Evolutionary conservation across 2,797 vertebrate species (phyloP), one percentile per base, ranked within the genome.

Genomic region (Siniperca obscura): DNA sequence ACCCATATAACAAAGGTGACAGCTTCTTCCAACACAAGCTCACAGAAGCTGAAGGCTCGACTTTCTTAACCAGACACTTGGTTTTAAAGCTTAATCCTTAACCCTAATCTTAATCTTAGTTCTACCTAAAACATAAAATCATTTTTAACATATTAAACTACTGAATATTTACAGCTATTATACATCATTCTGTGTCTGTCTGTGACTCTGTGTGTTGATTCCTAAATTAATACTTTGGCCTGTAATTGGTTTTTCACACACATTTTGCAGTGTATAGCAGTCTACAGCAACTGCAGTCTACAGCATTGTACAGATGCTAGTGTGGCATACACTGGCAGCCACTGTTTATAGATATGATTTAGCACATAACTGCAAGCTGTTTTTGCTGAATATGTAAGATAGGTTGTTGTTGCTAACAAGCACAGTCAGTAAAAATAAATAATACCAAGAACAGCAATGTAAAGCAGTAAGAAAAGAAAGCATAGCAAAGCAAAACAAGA

Each of bases 331-430:
- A 62, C 61, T 38, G n/a, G 48, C 73, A 57, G 70, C 48, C 30
- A 48, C 56, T 57, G 25, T 69, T 76, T 70, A 61, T 16, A 34
- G 55, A 80, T 73, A 48, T 66, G 59, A 78, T 78, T 82, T 56
- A 72, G 14, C 56, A 60, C 30, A 46, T 48, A 16, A 68, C 30
- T 55, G 19, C 27, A 17, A 70, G n/a, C 48, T 30, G 21, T 48
- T 81, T 87, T 65, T 70, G 50, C 62, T 67, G 67, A 86, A 78
- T 67, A 59, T 53, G 42, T 68, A 30, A 76, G 36, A 7, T 50
- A 53, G 22, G 30, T 16, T 73, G 25, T n/a, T 38, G 38, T 50
- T 40, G 48, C 52, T 65, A 21, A 42, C 21, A 6, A 65, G 59
- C 70, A 52, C 16, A 74, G 36, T 69, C 34, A 11, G 25, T 38